Evolutionary conservation across 2,888 invertebrate species (phyloP), one percentile per base, ranked within the genome.

Genomic region (Tachina grossa): DNA sequence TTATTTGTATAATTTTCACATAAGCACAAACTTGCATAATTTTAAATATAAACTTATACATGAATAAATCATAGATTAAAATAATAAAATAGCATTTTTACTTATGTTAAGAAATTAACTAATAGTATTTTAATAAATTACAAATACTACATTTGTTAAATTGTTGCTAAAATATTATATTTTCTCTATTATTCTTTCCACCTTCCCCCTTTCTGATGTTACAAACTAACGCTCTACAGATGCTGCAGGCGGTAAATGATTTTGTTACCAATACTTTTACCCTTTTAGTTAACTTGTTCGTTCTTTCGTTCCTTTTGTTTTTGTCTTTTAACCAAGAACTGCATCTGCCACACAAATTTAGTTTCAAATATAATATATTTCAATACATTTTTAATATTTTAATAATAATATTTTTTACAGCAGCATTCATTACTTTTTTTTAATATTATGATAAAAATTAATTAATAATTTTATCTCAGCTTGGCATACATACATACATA

Each of bases 171-270:
- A 69, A 68, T 57, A 76, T 45, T 53, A 45, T 82, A 75, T 84
- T 80, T 80, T 75, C 69, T 84, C 69, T 84, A 82, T 79, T 86
- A 75, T 86, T 71, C 63, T 74, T 84, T 84, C 43, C 76, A 57
- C 22, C 63, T 11, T 55, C 39, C 66, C 19, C 45, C 47, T 57
- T 69, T 65, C 59, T 74, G 53, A 49, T 74, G 76, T 63, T 66
- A 68, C 41, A 63, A 14, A 14, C 53, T 63, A 81, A 75, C 89
- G 91, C 90, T 89, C 89, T 88, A 92, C 91, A 91, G 91, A 92
- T 92, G 91, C 91, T 89, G 91, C 91, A 89, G 91, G 91, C 91
- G 83, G 85, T 85, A 85, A 83, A 75, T 83, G 51, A 71, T 90
- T 91, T 89, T 88, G 88, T 61, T 69, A 39, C 51, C 63, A 72